Conservation (phyloP, 1,140 invertebrate genomes). For the Luehdorfia chinensis region DNA sequence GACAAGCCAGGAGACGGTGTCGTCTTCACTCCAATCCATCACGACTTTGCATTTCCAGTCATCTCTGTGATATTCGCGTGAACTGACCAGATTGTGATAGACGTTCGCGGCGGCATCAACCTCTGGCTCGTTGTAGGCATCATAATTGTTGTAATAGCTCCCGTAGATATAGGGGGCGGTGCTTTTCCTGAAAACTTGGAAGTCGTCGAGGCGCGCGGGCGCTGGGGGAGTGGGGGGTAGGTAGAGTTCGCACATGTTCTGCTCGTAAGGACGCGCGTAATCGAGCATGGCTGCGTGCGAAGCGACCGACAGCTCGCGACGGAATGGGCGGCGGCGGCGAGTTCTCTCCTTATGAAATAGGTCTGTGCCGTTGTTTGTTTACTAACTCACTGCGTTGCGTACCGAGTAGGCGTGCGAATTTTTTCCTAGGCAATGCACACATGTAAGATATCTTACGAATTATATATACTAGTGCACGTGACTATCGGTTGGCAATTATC, state of each 20-base stretch:
- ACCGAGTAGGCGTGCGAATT: not conserved
- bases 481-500: not conserved
- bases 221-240: slow-evolving; percentile 41
- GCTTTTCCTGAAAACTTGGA: slow-evolving; percentile 61
- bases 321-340: slow-evolving; percentile 46
- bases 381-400: slow-evolving; percentile 26
- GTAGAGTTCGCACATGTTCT: slow-evolving; percentile 59
- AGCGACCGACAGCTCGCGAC: slow-evolving; percentile 47
- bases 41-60: slow-evolving; percentile 77
- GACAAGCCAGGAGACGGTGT: slow-evolving; percentile 78
- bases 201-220: slow-evolving; percentile 62
- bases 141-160: slow-evolving; percentile 59
- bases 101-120: slow-evolving; percentile 45
- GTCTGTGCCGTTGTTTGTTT: slow-evolving; percentile 44
- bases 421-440: not conserved
- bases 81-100: slow-evolving; percentile 53
- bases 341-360: slow-evolving; percentile 37
- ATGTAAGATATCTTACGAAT: not conserved
- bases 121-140: slow-evolving; percentile 47
- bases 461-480: not conserved
- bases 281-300: slow-evolving; percentile 60
- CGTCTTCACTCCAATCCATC: slow-evolving; percentile 75
- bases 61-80: slow-evolving; percentile 51
- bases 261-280: slow-evolving; percentile 61
- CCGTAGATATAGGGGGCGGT: slow-evolving; percentile 51